Evolutionary conservation across 1,140 invertebrate genomes (phyloP).

Genomic region (Ditylenchus dipsaci): DNA sequence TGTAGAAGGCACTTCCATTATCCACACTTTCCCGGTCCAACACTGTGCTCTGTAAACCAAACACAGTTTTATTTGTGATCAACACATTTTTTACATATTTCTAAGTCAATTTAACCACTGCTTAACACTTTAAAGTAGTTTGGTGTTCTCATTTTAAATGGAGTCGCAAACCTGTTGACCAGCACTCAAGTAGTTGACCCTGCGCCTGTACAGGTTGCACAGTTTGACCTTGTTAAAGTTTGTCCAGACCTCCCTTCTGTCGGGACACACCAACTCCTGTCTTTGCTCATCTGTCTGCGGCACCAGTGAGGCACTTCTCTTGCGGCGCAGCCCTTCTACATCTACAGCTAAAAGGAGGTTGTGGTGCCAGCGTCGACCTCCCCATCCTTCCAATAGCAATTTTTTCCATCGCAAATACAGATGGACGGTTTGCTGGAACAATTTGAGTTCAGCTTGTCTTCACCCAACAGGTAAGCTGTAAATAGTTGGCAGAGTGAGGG

Average conservation of each 20-base stretch:
- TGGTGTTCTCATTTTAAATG: not conserved
- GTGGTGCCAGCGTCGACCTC: too few species aligned
- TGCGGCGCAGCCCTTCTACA: slow-evolving; percentile 2
- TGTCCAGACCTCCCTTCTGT: slow-evolving; percentile 11
- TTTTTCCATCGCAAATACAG: slow-evolving; percentile 27
- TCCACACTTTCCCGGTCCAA: slow-evolving; percentile 42
- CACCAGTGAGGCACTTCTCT: slow-evolving; percentile 30
- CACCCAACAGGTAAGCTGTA: not conserved
- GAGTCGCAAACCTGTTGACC: not conserved
- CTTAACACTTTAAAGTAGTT: not conserved
- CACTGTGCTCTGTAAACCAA: slow-evolving; percentile 49
- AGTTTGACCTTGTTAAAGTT: slow-evolving; percentile 29
- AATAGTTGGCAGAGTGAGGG: not conserved
- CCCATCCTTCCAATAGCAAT: not conserved
- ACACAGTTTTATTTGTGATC: not conserved
- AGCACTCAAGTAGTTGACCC: not conserved
- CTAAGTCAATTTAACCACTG: too few species aligned
- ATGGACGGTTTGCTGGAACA: slow-evolving; percentile 19
- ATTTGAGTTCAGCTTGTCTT: not conserved
- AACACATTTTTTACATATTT: too few species aligned
- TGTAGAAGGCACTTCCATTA: slow-evolving; percentile 96
- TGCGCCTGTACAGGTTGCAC: slow-evolving; percentile 15
- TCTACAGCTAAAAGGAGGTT: not conserved
- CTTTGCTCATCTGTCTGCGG: slow-evolving; percentile 20
- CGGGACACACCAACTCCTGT: not conserved